Evolutionary conservation across 1,140 invertebrate species (phyloP), one percentile per base, ranked within the genome.

Genomic region (Penaeus japonicus): DNA sequence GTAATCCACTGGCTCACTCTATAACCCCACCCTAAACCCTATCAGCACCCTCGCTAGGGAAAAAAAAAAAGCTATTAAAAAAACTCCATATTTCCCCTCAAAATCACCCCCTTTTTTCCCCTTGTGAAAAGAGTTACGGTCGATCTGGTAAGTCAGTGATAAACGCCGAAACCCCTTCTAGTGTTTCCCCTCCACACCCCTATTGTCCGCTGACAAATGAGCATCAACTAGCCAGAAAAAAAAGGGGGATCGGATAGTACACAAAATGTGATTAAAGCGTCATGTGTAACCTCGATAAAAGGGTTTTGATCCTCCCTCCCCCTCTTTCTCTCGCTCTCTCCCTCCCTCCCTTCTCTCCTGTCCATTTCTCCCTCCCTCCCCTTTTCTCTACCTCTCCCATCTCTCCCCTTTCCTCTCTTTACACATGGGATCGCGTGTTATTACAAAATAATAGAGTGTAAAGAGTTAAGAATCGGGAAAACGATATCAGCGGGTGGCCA

Each of bases 401-500:
- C 35, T 39, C 35, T 39, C 35, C 7, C 35, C 35, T 39, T 7
- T 39, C 47, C 57, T 55, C 62, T 73, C 70, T 77, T 85, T 57
- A 77, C 84, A 77, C 84, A 85, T 30, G 84, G 84, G 84, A 85
- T 77, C 84, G 84, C 84, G 84, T 85, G 84, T 85, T 85, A 85
- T 77, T 73, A 77, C 73, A 78, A 75, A 85, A 85, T 85, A 85
- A 85, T 85, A 32, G 84, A 77, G 84, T 53, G 73, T 75, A 77
- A 85, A 85, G 70, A 85, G 84, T 82, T 82, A 82, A 57, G 57
- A 62, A n/a, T n/a, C 22, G 57, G 80, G 80, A 35, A 82, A 62
- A 30, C 80, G 80, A 20, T 65, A 82, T 27, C 27, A 62, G 62
- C 32, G 80, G 80, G 24, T 82, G 80, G 80, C 62, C 80, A 82